A percentile compares a stretch with the other conserved stretches of the same genome.
These are phyloP conservation scores for Sarcophaga rosellei DNA, from an alignment of 2,888 invertebrate genomes.

Conservation along the genomic window DNA sequence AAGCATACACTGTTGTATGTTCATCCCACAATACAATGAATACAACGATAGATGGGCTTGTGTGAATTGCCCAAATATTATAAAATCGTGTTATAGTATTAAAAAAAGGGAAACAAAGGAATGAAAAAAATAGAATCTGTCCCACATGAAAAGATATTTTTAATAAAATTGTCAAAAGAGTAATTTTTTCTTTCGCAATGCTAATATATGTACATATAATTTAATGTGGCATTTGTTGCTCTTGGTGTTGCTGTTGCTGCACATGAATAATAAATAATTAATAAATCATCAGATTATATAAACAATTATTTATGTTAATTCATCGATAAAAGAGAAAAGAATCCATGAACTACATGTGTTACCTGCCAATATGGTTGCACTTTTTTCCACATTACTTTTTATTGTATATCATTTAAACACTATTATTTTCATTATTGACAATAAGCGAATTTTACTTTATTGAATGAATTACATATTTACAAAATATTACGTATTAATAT, in stretches of 20 bases:
- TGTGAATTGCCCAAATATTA: no score
- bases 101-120: no score
- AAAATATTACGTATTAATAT: background rate
- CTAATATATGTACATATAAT: no score
- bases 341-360: slow-evolving; percentile 47
- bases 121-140: no score
- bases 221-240: no score
- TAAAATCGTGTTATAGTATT: no score
- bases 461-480: background rate
- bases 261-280: slow-evolving; percentile 16
- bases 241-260: background rate
- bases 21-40: no score
- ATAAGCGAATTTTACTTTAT: background rate
- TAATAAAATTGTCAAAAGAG: no score
- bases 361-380: slow-evolving; percentile 38
- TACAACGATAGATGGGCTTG: no score
- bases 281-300: slow-evolving; percentile 50
- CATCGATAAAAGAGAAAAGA: slow-evolving; percentile 34
- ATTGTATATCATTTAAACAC: background rate
- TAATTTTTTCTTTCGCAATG: no score
- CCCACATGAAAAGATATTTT: no score
- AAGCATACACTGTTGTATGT: no score
- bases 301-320: slow-evolving; percentile 43
- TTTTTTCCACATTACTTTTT: background rate
- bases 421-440: slow-evolving; percentile 15